These are phyloP conservation scores for Larimichthys crocea DNA, from an alignment of 2,113 vertebrate species.

Conservation along the genomic window DNA sequence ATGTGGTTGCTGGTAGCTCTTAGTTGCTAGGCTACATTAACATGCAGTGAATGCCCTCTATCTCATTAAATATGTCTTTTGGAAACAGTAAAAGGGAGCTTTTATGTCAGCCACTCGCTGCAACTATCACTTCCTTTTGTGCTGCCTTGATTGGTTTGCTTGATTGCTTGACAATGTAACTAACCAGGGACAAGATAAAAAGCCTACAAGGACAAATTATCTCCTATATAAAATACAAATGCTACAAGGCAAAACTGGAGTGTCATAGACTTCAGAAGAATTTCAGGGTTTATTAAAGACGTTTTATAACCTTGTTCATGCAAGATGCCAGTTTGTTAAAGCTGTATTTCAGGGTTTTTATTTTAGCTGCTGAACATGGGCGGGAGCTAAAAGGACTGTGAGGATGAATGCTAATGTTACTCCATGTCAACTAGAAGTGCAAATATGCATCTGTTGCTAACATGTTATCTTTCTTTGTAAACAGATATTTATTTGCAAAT, in stretches of 20 bases:
- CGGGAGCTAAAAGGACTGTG: too few relatives aligned
- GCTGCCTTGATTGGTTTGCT: neutral
- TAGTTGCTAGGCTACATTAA: slow-evolving; percentile 45
- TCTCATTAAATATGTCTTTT: slow-evolving; percentile 27
- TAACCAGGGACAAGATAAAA: slow-evolving; percentile 5
- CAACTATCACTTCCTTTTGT: slow-evolving; percentile 9
- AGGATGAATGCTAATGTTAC: too few relatives aligned
- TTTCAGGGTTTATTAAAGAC: neutral
- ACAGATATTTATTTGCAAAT: too few relatives aligned
- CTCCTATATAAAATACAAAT: neutral
- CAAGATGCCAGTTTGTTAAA: neutral
- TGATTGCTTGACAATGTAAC: slow-evolving; percentile 16
- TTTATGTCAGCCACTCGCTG: slow-evolving; percentile 16
- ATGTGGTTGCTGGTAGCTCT: slow-evolving; percentile 2
- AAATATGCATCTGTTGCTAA: too few relatives aligned
- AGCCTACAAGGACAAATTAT: slow-evolving; percentile 6
- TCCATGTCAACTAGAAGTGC: too few relatives aligned
- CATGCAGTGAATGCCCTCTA: slow-evolving; percentile 2
- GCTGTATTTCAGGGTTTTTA: neutral
- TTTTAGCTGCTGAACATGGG: too few relatives aligned
- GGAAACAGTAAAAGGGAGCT: slow-evolving; percentile 17
- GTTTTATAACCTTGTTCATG: neutral
- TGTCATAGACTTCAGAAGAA: neutral
- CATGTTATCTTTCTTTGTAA: too few relatives aligned
- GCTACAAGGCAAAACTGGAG: neutral